phyloP scores from a whole-genome alignment of 2,797 vertebrate genomes.

The Jordanella pulchra region DNA sequence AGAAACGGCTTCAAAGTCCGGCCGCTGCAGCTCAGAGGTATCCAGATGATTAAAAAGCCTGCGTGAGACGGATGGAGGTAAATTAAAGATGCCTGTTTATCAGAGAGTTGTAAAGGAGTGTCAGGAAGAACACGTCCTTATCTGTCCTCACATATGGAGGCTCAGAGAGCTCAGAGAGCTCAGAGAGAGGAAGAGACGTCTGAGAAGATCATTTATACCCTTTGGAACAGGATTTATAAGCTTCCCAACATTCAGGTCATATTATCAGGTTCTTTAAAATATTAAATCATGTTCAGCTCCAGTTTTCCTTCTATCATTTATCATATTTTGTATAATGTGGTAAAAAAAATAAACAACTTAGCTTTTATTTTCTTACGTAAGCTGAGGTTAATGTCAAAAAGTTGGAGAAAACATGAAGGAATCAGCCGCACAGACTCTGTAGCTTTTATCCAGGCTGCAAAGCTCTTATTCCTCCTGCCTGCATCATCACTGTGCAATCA shows the following conservation, averaged over 20 bases:
- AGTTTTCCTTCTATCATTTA: neutral
- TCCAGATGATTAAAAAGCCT: neutral
- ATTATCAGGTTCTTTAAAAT: neutral
- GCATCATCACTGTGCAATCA: neutral
- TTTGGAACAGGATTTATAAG: neutral
- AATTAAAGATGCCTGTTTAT: constrained; percentile 5
- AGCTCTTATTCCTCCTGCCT: neutral
- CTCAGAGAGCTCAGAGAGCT: neutral
- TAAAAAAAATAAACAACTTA: too few relatives aligned
- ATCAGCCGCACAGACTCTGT: too few relatives aligned
- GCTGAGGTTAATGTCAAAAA: too few relatives aligned
- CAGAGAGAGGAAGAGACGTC: neutral
- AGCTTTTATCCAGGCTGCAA: neutral
- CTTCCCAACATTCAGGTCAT: neutral
- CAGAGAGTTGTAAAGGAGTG: neutral
- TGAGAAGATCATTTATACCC: neutral
- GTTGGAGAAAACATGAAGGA: too few relatives aligned
- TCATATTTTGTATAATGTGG: too few relatives aligned
- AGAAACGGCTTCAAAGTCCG: constrained; percentile 2
- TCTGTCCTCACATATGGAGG: constrained; percentile 8
- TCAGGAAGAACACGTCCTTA: neutral
- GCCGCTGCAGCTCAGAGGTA: neutral
- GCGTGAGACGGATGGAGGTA: neutral
- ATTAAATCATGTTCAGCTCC: neutral
- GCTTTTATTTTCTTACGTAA: too few relatives aligned